phyloP scores from a whole-genome alignment of 2,888 invertebrate genomes.

The Mantis religiosa region DNA sequence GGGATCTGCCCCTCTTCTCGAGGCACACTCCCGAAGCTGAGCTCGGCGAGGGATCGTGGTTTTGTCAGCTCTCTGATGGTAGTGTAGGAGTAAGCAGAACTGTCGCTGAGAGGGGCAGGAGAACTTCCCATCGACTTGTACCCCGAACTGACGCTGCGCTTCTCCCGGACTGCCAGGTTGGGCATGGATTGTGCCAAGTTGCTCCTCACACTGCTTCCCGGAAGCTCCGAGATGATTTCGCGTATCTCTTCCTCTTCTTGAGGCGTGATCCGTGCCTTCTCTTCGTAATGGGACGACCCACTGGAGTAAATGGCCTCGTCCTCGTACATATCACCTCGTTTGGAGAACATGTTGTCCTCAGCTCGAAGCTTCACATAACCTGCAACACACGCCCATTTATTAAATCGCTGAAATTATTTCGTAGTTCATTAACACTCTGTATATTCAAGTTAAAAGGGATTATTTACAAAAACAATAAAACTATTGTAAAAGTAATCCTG shows the following conservation, averaged over 20 bases:
- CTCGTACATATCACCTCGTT: constrained; percentile 16
- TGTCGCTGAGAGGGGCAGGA: not conserved
- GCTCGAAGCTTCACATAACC: constrained; percentile 53
- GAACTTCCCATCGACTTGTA: constrained; percentile 47
- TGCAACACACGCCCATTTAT: constrained; percentile 39
- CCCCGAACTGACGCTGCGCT: constrained; percentile 49
- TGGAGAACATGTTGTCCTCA: constrained; percentile 2
- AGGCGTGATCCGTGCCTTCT: not conserved
- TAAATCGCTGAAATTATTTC: too few species aligned
- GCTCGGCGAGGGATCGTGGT: constrained; percentile 46
- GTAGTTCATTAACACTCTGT: too few species aligned
- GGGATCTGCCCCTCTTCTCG: constrained; percentile 36
- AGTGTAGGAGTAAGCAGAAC: constrained; percentile 55
- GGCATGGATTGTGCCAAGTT: not conserved
- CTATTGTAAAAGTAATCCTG: too few species aligned
- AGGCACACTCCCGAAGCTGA: constrained; percentile 22
- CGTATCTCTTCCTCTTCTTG: not conserved
- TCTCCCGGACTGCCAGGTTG: constrained; percentile 13
- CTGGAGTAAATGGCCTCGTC: constrained; percentile 21
- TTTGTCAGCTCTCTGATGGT: constrained; percentile 58
- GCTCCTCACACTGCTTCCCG: not conserved
- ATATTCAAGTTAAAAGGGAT: too few species aligned
- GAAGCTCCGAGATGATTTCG: not conserved
- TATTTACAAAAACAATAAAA: too few species aligned
- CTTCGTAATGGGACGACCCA: not conserved